A percentile compares a stretch with the other conserved stretches of the same genome.
Evolutionary conservation across 2,797 vertebrate species (phyloP).

Genomic region (Coregonus ussuriensis): DNA sequence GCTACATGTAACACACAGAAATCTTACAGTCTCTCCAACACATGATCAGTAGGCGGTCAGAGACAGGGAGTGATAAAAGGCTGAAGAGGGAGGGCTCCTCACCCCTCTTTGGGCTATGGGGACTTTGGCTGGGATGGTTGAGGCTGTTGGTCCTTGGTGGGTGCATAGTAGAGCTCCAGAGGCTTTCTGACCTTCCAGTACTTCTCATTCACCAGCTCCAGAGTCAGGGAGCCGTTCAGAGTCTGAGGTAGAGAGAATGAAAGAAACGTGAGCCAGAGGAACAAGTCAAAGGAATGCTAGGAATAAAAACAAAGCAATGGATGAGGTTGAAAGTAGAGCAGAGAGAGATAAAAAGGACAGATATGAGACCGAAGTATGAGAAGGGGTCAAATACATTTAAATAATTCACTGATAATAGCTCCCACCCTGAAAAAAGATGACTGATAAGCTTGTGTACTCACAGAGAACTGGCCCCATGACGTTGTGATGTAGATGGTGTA

Average conservation of each 20-base stretch:
- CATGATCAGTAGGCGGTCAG: background rate
- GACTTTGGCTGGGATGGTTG: conserved; percentile 35
- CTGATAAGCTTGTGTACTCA: conserved; percentile 41
- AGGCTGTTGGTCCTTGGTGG: conserved; percentile 85
- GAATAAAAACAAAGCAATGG: too few species aligned
- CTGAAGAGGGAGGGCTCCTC: background rate
- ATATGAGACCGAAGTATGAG: too few species aligned
- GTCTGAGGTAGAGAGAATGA: conserved; percentile 66
- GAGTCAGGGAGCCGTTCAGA: conserved; percentile 87
- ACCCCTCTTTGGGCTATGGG: conserved; percentile 48
- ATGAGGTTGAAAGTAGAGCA: too few species aligned
- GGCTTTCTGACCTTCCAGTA: conserved; percentile 90
- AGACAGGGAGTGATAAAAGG: background rate
- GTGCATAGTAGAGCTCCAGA: conserved; percentile 88
- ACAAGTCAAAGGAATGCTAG: background rate
- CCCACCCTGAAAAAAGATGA: background rate
- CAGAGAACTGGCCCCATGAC: conserved; percentile 83
- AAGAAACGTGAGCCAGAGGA: too few species aligned
- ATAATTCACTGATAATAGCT: background rate
- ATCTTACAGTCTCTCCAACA: background rate
- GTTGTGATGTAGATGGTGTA: conserved; percentile 91
- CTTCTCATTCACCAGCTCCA: conserved; percentile 91
- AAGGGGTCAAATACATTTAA: too few species aligned
- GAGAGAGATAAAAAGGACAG: too few species aligned
- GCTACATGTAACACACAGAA: background rate